These are phyloP conservation scores for Epiblema foenella DNA, from an alignment of 2,888 invertebrate species.

Conservation along the genomic window DNA sequence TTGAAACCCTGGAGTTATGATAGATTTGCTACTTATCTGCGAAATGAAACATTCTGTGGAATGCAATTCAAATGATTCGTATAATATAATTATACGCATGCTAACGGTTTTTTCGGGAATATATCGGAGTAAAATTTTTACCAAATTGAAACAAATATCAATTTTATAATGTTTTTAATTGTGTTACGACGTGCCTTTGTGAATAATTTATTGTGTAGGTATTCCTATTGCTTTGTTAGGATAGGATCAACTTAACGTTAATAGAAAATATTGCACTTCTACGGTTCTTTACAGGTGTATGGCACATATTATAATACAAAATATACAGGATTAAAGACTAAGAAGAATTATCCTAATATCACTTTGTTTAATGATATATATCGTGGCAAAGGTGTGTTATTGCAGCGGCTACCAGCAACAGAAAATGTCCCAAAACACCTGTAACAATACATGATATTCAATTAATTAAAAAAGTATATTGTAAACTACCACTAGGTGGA, in stretches of 20 bases:
- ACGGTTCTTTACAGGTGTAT: constrained; percentile 79
- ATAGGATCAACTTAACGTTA: constrained; percentile 67
- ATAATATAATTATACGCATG: too few species aligned
- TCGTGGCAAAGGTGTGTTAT: constrained; percentile 67
- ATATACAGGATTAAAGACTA: constrained; percentile 81
- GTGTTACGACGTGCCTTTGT: constrained; percentile 76
- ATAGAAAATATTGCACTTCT: constrained; percentile 80
- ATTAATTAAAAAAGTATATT: neutral
- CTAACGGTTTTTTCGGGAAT: neutral
- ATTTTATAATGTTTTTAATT: constrained; percentile 66
- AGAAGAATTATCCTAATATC: constrained; percentile 79
- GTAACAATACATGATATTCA: constrained; percentile 50
- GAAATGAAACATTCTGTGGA: neutral
- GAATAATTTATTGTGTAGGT: constrained; percentile 75
- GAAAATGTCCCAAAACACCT: constrained; percentile 65
- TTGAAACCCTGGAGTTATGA: too few species aligned
- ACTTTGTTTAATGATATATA: constrained; percentile 82
- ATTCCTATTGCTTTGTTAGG: constrained; percentile 74
- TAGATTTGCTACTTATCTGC: too few species aligned
- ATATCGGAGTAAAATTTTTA: neutral
- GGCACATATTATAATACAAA: constrained; percentile 83
- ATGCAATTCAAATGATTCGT: neutral
- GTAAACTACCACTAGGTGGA: too few species aligned
- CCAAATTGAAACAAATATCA: constrained; percentile 48
- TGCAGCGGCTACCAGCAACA: constrained; percentile 65